These are phyloP conservation scores for Biston stratarius DNA, from an alignment of 2,888 invertebrate genomes.

Conservation along the genomic window DNA sequence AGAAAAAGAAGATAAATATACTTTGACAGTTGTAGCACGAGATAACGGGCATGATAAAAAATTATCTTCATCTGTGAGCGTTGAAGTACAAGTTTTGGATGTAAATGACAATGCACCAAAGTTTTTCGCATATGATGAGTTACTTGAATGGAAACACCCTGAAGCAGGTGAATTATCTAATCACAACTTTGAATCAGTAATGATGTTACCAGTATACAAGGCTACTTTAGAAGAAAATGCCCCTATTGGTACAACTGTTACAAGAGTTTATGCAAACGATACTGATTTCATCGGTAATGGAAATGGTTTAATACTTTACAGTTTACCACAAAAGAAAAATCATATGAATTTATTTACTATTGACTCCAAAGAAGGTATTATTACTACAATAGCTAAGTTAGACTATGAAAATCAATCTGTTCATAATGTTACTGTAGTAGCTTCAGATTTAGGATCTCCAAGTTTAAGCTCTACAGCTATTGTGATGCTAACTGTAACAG, in stretches of 20 bases:
- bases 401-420: slow-evolving; percentile 89
- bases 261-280: slow-evolving; percentile 93
- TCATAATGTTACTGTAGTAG: slow-evolving; percentile 92
- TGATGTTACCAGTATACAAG: slow-evolving; percentile 90
- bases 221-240: slow-evolving; percentile 91
- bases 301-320: slow-evolving; percentile 94
- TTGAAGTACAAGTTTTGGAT: slow-evolving; percentile 93
- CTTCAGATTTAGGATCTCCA: slow-evolving; percentile 94
- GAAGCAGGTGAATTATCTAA: slow-evolving; percentile 80
- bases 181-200: slow-evolving; percentile 83
- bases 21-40: slow-evolving; percentile 90
- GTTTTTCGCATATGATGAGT: slow-evolving; percentile 92
- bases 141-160: slow-evolving; percentile 80
- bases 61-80: slow-evolving; percentile 90
- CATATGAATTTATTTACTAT: slow-evolving; percentile 90
- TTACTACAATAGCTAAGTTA: slow-evolving; percentile 90
- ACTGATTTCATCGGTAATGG: slow-evolving; percentile 94
- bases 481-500: slow-evolving; percentile 88
- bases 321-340: slow-evolving; percentile 89
- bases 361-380: slow-evolving; percentile 94
- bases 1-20: slow-evolving; percentile 90
- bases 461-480: slow-evolving; percentile 93
- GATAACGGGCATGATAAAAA: slow-evolving; percentile 89
- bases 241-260: slow-evolving; percentile 90
- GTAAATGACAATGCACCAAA: slow-evolving; percentile 94